Conservation (phyloP, 92 coral and sea anemone genomes). For the Phenganax marumi region DNA sequence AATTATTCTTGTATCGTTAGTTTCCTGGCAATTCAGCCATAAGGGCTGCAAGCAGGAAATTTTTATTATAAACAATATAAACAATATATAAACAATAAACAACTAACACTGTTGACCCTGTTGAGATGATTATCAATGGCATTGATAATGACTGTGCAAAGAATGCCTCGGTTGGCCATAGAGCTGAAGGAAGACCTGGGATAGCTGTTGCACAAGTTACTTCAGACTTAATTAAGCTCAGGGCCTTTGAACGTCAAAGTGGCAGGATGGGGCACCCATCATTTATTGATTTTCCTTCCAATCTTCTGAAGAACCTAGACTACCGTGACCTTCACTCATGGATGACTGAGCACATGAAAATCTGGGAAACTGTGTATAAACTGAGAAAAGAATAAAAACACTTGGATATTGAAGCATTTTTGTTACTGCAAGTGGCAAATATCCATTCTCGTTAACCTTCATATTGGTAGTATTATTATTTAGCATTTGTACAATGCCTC, state of each 20-base stretch:
- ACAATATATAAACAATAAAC: no score
- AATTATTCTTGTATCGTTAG: no score
- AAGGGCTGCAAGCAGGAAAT: no score
- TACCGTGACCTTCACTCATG: slow-evolving; percentile 66
- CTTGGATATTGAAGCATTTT: neutral
- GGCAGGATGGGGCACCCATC: slow-evolving; percentile 38
- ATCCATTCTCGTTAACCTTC: neutral
- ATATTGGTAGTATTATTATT: neutral
- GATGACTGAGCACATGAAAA: slow-evolving; percentile 48
- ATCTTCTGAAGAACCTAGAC: slow-evolving; percentile 47
- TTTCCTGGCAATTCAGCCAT: no score
- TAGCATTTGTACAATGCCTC: neutral
- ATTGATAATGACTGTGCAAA: slow-evolving; percentile 61
- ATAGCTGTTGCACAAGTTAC: slow-evolving; percentile 60
- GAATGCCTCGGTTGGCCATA: slow-evolving; percentile 16
- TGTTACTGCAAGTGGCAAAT: neutral
- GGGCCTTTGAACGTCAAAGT: neutral
- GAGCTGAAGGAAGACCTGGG: slow-evolving; percentile 36
- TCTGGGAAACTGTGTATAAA: slow-evolving; percentile 57
- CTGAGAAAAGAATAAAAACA: neutral
- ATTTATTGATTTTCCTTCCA: slow-evolving; percentile 20
- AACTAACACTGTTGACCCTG: slow-evolving; percentile 46
- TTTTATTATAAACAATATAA: no score
- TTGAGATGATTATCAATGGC: slow-evolving; percentile 46
- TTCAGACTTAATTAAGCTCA: neutral